phyloP scores from a whole-genome alignment of 2,113 vertebrate species.

The Onychostoma macrolepis region DNA sequence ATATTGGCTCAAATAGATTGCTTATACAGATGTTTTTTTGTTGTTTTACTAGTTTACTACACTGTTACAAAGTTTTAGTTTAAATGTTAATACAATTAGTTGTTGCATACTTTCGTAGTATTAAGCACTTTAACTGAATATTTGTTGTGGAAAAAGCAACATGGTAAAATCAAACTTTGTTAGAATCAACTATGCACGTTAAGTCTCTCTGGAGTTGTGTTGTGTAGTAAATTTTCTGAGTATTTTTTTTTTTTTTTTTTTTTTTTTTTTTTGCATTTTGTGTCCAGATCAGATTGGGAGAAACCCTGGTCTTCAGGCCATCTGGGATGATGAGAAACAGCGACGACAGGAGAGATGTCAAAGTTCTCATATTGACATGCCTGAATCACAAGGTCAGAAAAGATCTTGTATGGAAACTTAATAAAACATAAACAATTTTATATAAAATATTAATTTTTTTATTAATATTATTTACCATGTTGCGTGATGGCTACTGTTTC shows the following conservation, averaged over 20 bases:
- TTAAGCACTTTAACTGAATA: not conserved
- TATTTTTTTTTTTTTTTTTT: not conserved
- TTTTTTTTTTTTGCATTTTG: not conserved
- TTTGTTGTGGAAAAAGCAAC: not conserved
- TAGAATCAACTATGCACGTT: not conserved
- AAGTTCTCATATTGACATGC: conserved; percentile 85
- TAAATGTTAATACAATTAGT: not conserved
- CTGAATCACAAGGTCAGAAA: conserved; percentile 89
- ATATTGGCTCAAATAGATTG: not conserved
- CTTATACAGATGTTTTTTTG: not conserved
- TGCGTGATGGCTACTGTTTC: conserved; percentile 40
- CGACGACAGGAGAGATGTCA: conserved; percentile 86
- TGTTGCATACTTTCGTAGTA: not conserved
- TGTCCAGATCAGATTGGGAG: conserved; percentile 88
- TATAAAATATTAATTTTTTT: no score
- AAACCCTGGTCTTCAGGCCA: conserved; percentile 94
- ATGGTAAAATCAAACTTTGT: not conserved
- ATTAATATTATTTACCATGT: not conserved
- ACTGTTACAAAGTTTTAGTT: not conserved
- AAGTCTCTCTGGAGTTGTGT: not conserved
- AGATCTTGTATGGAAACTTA: not conserved
- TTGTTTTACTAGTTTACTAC: not conserved
- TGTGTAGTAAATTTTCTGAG: not conserved
- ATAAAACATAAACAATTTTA: no score
- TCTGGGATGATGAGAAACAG: conserved; percentile 99